A percentile compares a stretch with the other conserved stretches of the same genome.
phyloP scores from a whole-genome alignment of 2,797 vertebrate species.

The Micropoecilia bifurca region DNA sequence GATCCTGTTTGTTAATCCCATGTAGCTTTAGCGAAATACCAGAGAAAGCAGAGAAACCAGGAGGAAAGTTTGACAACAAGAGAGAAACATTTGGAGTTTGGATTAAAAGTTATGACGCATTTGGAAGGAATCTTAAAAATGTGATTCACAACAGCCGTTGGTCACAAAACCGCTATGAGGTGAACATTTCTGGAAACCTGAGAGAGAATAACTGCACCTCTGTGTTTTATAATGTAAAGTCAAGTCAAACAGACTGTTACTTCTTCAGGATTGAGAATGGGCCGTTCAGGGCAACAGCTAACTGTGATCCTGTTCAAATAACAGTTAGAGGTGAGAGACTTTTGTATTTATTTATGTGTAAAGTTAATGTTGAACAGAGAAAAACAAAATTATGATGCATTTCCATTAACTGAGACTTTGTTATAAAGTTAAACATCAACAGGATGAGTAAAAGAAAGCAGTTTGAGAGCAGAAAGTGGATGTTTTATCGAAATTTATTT shows the following conservation, averaged over 20 bases:
- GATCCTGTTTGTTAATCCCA: slow-evolving; percentile 9
- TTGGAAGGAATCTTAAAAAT: fast-evolving
- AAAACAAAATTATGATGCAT: too few relatives aligned
- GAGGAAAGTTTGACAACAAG: fast-evolving
- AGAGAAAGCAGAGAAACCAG: neutral
- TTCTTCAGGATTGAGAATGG: slow-evolving; percentile 4
- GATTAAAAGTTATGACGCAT: neutral
- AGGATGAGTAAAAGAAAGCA: neutral
- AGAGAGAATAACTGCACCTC: slow-evolving; percentile 12
- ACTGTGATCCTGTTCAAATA: neutral
- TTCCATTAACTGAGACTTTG: too few relatives aligned
- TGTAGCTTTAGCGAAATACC: neutral
- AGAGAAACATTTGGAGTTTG: neutral
- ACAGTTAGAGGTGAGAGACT: neutral
- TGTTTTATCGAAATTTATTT: neutral
- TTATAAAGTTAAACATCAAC: neutral
- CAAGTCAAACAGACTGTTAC: neutral
- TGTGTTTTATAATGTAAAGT: neutral
- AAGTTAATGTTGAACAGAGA: too few relatives aligned
- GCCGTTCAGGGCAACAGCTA: neutral
- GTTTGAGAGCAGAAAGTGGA: neutral
- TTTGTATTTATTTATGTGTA: neutral
- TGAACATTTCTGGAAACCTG: neutral
- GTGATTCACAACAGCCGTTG: slow-evolving; percentile 4
- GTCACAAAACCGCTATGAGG: neutral